Percentiles rank a stretch among this genome's conserved stretches.
Evolutionary conservation across 2,888 invertebrate species (phyloP).

Genomic region (Drosophila dives): DNA sequence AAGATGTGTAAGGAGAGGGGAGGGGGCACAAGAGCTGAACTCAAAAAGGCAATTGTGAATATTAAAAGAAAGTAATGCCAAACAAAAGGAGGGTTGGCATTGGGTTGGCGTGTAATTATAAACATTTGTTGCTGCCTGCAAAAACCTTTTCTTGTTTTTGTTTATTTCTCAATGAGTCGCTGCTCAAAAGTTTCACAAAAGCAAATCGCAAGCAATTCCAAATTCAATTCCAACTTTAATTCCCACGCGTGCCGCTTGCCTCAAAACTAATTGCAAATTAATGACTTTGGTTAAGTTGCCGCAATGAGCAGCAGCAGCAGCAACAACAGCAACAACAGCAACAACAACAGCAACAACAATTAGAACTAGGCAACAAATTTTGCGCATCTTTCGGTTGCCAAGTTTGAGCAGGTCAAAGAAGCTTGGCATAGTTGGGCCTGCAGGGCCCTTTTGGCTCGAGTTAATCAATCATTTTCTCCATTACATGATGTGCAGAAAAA

Average conservation of each 20-base stretch:
- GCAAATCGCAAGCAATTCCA: conserved; percentile 60
- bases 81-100: conserved; percentile 1
- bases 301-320: conserved; percentile 35
- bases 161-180: not conserved
- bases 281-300: conserved; percentile 69
- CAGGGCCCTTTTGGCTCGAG: conserved; percentile 31
- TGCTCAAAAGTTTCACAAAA: conserved; percentile 43
- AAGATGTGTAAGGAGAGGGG: conserved; percentile 29
- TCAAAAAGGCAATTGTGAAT: conserved; percentile 59
- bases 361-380: conserved; percentile 55
- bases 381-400: conserved; percentile 54
- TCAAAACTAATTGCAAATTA: conserved; percentile 78
- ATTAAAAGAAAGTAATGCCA: conserved; percentile 54
- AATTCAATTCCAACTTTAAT: conserved; percentile 58
- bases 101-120: conserved; percentile 46
- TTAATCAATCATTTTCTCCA: conserved; percentile 77
- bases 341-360: conserved; percentile 40
- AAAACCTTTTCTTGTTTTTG: conserved; percentile 20
- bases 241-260: conserved; percentile 73
- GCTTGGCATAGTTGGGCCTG: conserved; percentile 25
- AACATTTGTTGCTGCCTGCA: conserved; percentile 45
- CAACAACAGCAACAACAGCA: conserved; percentile 12
- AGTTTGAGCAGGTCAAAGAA: conserved; percentile 23
- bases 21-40: not conserved
- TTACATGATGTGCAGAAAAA: conserved; percentile 57